phyloP scores from a whole-genome alignment of 2,888 invertebrate species.

The Dione juno region DNA sequence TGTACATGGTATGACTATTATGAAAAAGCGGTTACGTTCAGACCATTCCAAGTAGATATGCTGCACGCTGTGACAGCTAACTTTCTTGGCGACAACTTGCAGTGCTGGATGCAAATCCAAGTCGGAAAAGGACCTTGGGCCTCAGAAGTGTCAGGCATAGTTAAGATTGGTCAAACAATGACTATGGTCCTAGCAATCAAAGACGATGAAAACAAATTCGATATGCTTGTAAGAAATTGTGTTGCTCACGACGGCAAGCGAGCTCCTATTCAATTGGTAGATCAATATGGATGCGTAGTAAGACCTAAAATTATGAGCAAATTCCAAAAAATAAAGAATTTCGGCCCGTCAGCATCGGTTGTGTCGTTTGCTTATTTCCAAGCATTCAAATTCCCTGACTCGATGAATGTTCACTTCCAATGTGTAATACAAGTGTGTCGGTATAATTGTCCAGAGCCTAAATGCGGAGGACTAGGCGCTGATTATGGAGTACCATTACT shows the following conservation, averaged over 20 bases:
- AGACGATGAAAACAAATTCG: constrained; percentile 97
- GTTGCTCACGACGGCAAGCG: constrained; percentile 97
- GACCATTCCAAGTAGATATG: constrained; percentile 98
- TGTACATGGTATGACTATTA: constrained; percentile 99
- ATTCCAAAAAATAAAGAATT: constrained; percentile 98
- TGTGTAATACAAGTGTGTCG: constrained; percentile 97
- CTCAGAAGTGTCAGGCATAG: constrained; percentile 97
- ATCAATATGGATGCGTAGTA: constrained; percentile 96
- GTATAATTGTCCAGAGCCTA: constrained; percentile 96
- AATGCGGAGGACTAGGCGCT: constrained; percentile 89
- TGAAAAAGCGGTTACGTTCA: constrained; percentile 96
- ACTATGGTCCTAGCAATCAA: constrained; percentile 98
- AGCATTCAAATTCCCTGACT: constrained; percentile 98
- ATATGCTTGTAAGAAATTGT: constrained; percentile 96
- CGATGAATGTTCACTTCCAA: constrained; percentile 98
- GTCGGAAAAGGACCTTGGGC: constrained; percentile 98
- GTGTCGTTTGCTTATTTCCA: constrained; percentile 98
- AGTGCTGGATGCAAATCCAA: constrained; percentile 99
- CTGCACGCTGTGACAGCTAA: constrained; percentile 97
- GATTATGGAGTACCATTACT: constrained; percentile 87
- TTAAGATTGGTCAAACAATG: constrained; percentile 98
- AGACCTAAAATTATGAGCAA: constrained; percentile 97
- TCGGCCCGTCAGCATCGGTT: constrained; percentile 96
- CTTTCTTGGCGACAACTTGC: constrained; percentile 96
- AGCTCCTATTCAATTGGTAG: constrained; percentile 95